A percentile compares a stretch with the other conserved stretches of the same genome.
These are phyloP conservation scores for Capreolus pygargus DNA, from an alignment of 2,113 vertebrate species.

Conservation along the genomic window DNA sequence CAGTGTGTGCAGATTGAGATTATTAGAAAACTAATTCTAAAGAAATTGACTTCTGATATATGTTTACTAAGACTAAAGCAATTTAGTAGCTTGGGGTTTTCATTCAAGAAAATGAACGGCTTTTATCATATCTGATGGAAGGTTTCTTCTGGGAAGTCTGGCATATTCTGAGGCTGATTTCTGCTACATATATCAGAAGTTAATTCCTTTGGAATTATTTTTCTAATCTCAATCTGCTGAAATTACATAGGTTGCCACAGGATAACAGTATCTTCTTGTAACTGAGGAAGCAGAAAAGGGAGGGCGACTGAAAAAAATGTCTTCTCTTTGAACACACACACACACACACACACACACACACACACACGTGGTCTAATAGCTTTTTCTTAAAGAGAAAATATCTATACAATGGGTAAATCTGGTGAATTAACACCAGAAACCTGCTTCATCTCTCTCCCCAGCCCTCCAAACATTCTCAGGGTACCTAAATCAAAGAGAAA, in stretches of 20 bases:
- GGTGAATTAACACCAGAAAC: constrained; percentile 31
- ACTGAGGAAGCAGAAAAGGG: background rate
- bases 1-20: constrained; percentile 60
- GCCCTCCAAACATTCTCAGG: background rate
- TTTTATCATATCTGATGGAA: constrained; percentile 48
- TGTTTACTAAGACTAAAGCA: constrained; percentile 44
- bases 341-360: background rate
- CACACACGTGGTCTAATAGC: background rate
- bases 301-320: background rate
- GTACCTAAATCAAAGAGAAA: constrained; percentile 53
- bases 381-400: constrained; percentile 20
- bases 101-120: constrained; percentile 20
- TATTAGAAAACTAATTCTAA: constrained; percentile 69
- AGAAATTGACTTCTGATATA: constrained; percentile 34
- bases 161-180: constrained; percentile 48
- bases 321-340: constrained; percentile 14
- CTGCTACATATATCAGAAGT: background rate
- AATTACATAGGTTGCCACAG: background rate
- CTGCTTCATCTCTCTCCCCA: background rate
- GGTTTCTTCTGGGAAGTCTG: constrained; percentile 44
- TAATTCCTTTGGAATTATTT: background rate
- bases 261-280: background rate
- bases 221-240: background rate
- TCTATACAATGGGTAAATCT: background rate
- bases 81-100: constrained; percentile 12